A percentile compares a stretch with the other conserved stretches of the same genome.
phyloP scores from a whole-genome alignment of 2,888 invertebrate species.

The Hyposoter didymator region DNA sequence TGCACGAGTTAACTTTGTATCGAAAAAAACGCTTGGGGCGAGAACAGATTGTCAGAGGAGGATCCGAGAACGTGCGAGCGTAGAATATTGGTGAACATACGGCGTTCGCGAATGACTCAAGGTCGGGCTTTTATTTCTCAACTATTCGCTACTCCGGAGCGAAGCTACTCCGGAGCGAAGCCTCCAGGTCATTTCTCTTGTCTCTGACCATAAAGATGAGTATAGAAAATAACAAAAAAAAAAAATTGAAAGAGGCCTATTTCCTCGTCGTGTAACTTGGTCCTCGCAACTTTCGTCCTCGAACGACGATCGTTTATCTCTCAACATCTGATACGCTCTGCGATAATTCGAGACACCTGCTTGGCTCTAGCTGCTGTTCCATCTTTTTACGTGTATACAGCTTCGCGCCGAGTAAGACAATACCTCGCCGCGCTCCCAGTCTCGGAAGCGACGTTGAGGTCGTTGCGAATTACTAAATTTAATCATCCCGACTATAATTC shows the following conservation, averaged over 20 bases:
- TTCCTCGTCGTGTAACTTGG: conserved; percentile 77
- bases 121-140: conserved; percentile 14
- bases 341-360: conserved; percentile 62
- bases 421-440: neutral
- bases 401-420: conserved; percentile 37
- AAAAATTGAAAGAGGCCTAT: conserved; percentile 58
- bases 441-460: neutral
- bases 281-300: conserved; percentile 76
- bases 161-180: neutral
- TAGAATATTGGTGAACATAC: conserved; percentile 11
- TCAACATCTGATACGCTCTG: conserved; percentile 77
- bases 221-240: neutral
- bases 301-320: conserved; percentile 72
- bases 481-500: neutral
- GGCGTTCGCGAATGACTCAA: neutral
- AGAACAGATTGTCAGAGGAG: conserved; percentile 5
- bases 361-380: neutral
- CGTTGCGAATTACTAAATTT: conserved; percentile 23
- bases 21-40: neutral
- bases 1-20: neutral
- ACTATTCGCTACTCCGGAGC: neutral
- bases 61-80: neutral
- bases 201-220: neutral
- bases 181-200: neutral
- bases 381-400: conserved; percentile 9